Base-by-base conservation (phyloP, 1,140 invertebrate genomes). In the Steinernema feltiae region DNA sequence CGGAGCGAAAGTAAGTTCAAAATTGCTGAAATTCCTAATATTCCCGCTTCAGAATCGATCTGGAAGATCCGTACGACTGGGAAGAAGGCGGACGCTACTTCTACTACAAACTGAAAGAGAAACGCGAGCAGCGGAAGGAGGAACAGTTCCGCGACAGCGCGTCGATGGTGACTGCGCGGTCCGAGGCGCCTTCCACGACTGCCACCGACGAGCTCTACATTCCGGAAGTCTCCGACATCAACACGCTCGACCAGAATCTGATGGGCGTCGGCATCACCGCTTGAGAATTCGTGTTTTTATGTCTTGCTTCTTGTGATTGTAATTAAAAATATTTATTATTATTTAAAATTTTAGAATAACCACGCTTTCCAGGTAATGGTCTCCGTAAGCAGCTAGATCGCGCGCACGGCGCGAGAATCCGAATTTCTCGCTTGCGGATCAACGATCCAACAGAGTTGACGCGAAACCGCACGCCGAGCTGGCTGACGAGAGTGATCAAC, bases 81-180 rank as follows among this genome's bases (percentile, higher is more conserved):
- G 53, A 63, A 63, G 53, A 63, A 63, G 53, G 53, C 53, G 53
- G 53, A 7, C 53, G 53, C 24, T 63, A 63, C 53, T 63, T 63
- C 53, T 63, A 63, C 53, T 27, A 63, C 24, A 63, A 63, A 21
- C 3, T 63, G 12, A 63, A 63, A 21, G 53, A 12, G 24, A 7
- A 63, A 27, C 53, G 53, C 53, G 53, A 63, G 15, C 53, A 27
- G 24, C 2, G 24, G 24, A 12, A 63, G 53, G 24, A 17, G 53
- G 7, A 41, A 18, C 35, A 41, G 18, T 7, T 18, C 18, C 53
- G 2, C 53, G 24, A 63, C 15, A 63, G 24, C 24, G 7, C 2
- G 35, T 41, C 24, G 53, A 63, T 63, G 53, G 53, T 41, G 35
- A 41, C 53, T 7, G 15, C 24, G 53, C 2, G 24, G 24, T 63